Conservation (phyloP, 2,797 vertebrate species). For the Erpetoichthys calabaricus region DNA sequence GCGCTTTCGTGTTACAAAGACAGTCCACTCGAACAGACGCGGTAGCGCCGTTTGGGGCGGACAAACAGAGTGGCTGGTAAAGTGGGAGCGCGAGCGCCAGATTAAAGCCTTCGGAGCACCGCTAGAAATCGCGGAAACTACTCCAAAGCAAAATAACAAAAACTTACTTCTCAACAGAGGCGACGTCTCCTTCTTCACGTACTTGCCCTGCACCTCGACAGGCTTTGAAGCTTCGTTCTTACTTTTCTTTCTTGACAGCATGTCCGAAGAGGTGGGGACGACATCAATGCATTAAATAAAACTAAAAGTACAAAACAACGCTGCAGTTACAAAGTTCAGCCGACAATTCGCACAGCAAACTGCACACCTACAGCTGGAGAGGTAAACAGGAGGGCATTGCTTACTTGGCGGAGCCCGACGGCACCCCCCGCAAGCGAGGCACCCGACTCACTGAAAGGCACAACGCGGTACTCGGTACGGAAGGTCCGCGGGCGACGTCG, state of each 20-base stretch:
- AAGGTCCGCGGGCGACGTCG: no score
- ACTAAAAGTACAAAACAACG: not conserved
- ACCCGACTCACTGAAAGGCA: no score
- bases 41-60: no score
- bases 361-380: constrained; percentile 13
- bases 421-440: no score
- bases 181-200: constrained; percentile 95
- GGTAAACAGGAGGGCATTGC: constrained; percentile 9
- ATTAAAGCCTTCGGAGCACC: no score
- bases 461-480: no score
- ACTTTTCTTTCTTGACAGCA: constrained; percentile 92
- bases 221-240: constrained; percentile 90
- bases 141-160: rapidly evolving
- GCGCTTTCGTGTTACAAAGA: not conserved
- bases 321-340: no score
- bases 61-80: no score
- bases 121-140: no score
- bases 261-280: constrained; percentile 38
- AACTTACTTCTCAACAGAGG: constrained; percentile 79
- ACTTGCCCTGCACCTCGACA: constrained; percentile 90
- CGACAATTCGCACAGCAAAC: constrained; percentile 14
- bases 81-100: no score
- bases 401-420: no score
- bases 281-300: constrained; percentile 29
- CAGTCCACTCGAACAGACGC: no score